Evolutionary conservation across 2,113 vertebrate species (phyloP), one percentile per base, ranked within the genome.

Genomic region (Chaetura pelagica): DNA sequence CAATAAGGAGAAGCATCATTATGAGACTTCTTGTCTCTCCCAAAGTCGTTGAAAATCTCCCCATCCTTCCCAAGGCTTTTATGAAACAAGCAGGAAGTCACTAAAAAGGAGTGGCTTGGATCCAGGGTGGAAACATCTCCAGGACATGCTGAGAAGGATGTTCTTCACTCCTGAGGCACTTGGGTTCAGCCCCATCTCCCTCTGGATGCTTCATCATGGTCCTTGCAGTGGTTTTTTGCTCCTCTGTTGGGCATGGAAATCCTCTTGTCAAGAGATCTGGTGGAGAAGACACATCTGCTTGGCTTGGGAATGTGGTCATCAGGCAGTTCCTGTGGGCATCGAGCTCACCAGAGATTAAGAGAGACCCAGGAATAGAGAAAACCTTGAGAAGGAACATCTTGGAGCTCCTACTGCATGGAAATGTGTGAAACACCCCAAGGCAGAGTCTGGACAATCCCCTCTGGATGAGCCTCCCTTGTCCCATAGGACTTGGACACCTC

Each of bases 1-100:
- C 46, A n/a, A 92, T 94, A 90, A 76, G 46, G n/a, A 84, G 30
- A 23, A 96, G 89, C 73, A 76, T 24, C 5, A 12, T 34, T 19
- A 11, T 0, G 85, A 84, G 91, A 89, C 68, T 84, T 77, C 38
- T 90, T 44, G 88, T 93, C 90, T 92, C 88, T 84, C 34, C 63
- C 26, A 35, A 71, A 38, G 20, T 69, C 29, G 1, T 11, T 75
- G 69, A 63, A 87, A 63, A 14, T 7, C 63, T 51, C 35, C 40
- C 59, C 55, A 19, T 32, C 55, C 46, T 35, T 86, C 75, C 83
- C 58, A 84, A 63, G 7, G 90, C 76, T 96, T 93, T 93, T 71
- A 83, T 44, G 74, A 15, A 35, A 34, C 11, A 46, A 76, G 58
- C 71, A 91, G 73, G 32, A 87, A 63, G 57, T 44, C 75, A 46